Base-by-base conservation (phyloP, 2,113 vertebrate species). In the Romanogobio albipinnatus region DNA sequence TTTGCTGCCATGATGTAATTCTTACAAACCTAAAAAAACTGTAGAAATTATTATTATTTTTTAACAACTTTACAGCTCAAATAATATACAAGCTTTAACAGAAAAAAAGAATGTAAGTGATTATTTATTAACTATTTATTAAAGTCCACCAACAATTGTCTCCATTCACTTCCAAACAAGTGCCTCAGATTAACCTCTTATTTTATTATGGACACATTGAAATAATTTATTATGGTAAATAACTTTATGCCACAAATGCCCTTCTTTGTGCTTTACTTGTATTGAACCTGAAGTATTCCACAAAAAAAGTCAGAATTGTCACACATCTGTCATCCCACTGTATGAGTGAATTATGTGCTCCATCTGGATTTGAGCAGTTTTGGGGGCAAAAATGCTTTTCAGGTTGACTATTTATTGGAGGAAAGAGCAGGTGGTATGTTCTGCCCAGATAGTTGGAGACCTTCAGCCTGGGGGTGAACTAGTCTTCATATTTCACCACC, bases 281-380 rank as follows among this genome's bases (percentile, higher is more conserved):
- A 70, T 68, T 39, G 11, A 73, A 66, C 13, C 13, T 29, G 26
- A 66, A 66, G 4, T 15, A 66, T 33, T 66, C 13, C 22, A 39
- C 22, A 24, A 47, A n/a, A 45, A 62, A 26, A 13, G 64, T 14
- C 3, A 19, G 17, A 45, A 58, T 76, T 43, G 13, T 77, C 71
- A 62, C 17, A 84, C 43, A 61, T 7, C 81, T 76, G 77, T 76
- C 87, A 86, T 53, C 53, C 43, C 33, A 14, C 43, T 49, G 24
- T 53, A 77, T 45, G 53, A 81, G 17, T 82, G 87, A 70, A 76
- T 86, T 84, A 86, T 84, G 85, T 39, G 13, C 53, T 59, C 29
- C 85, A 84, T 68, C 76, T 86, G 87, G 70, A 53, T 58, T 70
- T 84, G 58, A 70, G 80, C 49, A 39, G 24, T 62, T 24, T 56